Evolutionary conservation across 2,797 vertebrate species (phyloP).

Genomic region (Chaenodraco wilsoni): DNA sequence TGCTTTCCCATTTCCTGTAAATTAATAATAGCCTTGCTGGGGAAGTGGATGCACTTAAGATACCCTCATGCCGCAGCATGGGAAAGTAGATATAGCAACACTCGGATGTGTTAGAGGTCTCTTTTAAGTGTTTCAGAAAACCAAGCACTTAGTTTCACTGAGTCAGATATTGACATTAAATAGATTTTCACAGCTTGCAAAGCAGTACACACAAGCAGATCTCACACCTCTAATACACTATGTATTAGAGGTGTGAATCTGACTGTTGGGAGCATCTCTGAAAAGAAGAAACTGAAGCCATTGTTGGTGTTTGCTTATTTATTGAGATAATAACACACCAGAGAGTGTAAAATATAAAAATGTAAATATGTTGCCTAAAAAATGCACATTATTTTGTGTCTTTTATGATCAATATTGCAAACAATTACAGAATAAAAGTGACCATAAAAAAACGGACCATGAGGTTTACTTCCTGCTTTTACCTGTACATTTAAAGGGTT

Average conservation of each 20-base stretch:
- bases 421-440: not conserved
- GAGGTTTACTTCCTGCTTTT: too few species aligned
- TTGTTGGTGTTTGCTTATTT: conserved; percentile 1
- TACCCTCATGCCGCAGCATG: conserved; percentile 34
- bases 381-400: not conserved
- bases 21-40: conserved; percentile 74
- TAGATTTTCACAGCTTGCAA: conserved; percentile 11
- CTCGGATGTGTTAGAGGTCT: not conserved
- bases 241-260: conserved; percentile 19
- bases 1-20: conserved; percentile 76
- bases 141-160: conserved; percentile 8
- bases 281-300: not conserved
- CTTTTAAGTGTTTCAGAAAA: conserved; percentile 7
- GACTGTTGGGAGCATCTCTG: not conserved
- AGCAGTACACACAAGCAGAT: conserved; percentile 2
- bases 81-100: conserved; percentile 11
- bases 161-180: not conserved
- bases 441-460: not conserved
- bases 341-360: not conserved
- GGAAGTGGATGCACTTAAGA: conserved; percentile 65
- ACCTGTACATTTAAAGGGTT: too few species aligned
- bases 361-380: not conserved
- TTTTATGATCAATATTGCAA: not conserved
- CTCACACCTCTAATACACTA: too few species aligned
- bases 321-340: not conserved